Conservation (phyloP, 2,797 vertebrate genomes). For the Mastacembelus armatus region DNA sequence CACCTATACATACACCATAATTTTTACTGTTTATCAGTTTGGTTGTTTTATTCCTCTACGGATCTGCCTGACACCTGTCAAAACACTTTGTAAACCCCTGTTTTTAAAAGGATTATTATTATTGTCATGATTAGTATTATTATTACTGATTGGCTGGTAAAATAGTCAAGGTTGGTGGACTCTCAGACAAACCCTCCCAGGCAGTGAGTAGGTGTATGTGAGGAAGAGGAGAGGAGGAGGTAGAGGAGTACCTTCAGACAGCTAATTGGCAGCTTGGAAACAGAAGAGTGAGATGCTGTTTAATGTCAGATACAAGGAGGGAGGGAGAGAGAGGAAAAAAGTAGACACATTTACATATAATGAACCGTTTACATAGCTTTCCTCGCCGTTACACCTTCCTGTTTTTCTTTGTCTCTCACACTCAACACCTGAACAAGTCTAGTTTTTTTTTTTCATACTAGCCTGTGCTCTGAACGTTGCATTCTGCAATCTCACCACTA, state of each 20-base stretch:
- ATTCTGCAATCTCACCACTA: too few relatives aligned
- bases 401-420: background rate
- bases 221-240: slow-evolving; percentile 53
- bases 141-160: slow-evolving; percentile 55
- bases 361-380: slow-evolving; percentile 44
- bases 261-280: slow-evolving; percentile 99
- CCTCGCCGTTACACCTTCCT: background rate
- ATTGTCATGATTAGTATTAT: too few relatives aligned
- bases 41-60: too few relatives aligned
- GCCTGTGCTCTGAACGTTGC: background rate
- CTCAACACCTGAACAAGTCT: background rate
- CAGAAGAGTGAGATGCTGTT: slow-evolving; percentile 99
- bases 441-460: background rate
- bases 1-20: too few relatives aligned
- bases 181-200: slow-evolving; percentile 34
- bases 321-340: slow-evolving; percentile 59
- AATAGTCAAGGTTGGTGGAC: slow-evolving; percentile 41
- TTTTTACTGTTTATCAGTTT: too few relatives aligned
- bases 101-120: too few relatives aligned
- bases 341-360: slow-evolving; percentile 72
- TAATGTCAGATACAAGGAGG: slow-evolving; percentile 87
- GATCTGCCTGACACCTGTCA: too few relatives aligned
- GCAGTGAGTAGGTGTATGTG: slow-evolving; percentile 53
- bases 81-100: too few relatives aligned
- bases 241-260: slow-evolving; percentile 96